Conservation (phyloP, 2,888 invertebrate species). For the Horisme vitalbata region DNA sequence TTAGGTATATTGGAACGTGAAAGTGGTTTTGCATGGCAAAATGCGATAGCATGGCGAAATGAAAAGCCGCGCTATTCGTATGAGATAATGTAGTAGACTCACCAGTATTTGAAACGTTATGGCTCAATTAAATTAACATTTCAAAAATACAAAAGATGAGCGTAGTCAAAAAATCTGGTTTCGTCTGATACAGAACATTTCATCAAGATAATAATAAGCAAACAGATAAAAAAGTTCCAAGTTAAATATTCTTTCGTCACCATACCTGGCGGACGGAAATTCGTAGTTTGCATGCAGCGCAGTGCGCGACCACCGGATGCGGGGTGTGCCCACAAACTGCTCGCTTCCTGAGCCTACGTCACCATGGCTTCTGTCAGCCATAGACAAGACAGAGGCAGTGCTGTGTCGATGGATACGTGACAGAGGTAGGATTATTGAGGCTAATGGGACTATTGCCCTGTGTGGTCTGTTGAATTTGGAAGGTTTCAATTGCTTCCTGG, state of each 20-base stretch:
- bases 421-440: slow-evolving; percentile 9
- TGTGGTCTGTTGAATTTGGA: slow-evolving; percentile 7
- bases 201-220: background rate
- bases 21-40: too few species aligned
- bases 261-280: slow-evolving; percentile 14
- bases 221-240: slow-evolving; percentile 3
- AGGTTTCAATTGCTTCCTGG: slow-evolving; percentile 5
- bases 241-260: slow-evolving; percentile 12
- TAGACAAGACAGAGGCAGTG: slow-evolving; percentile 6
- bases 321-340: slow-evolving; percentile 73
- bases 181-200: too few species aligned
- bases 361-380: slow-evolving; percentile 26
- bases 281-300: slow-evolving; percentile 66
- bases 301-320: slow-evolving; percentile 73
- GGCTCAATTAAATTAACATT: too few species aligned
- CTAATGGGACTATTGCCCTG: slow-evolving; percentile 11
- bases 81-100: too few species aligned
- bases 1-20: too few species aligned
- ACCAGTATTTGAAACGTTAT: too few species aligned
- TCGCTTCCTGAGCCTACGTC: slow-evolving; percentile 60
- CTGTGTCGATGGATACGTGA: slow-evolving; percentile 20
- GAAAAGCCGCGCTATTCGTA: too few species aligned
- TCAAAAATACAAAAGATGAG: too few species aligned
- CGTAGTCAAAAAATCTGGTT: too few species aligned
- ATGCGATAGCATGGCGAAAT: too few species aligned